Evolutionary conservation across 2,888 invertebrate species (phyloP), one percentile per base, ranked within the genome.

Genomic region (Villa cingulata): DNA sequence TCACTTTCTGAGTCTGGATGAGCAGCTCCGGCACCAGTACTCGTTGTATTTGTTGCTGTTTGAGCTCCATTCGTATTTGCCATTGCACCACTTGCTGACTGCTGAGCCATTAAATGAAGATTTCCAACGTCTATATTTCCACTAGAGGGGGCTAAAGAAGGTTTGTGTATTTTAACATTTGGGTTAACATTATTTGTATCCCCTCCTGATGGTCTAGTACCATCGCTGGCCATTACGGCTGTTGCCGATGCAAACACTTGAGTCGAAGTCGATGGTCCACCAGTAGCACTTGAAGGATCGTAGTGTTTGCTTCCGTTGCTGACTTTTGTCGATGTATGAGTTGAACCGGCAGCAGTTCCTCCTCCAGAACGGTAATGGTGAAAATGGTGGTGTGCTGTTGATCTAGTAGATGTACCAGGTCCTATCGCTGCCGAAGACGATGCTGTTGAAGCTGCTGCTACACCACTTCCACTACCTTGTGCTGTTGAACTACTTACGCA

Each of bases 1-100:
- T 95, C 95, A 57, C 83, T 81, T 62, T 85, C 84, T 29, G 81
- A 81, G 58, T 82, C 81, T 15, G 73, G 59, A 53, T 59, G 58
- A 57, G 69, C 64, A 59, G 66, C 54, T 48, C 49, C 63, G 5
- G 43, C 54, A 20, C 39, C 43, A 5, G 51, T 42, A 9, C 36
- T 45, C 15, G 47, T 45, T 20, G 56, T 47, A 45, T 48, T 50
- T 2, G 23, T 37, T 4, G 43, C 23, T 10, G 46, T 34, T 42
- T 41, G 46, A 29, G 37, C 40, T 9, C 48, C 48, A 37, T 41
- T 48, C 14, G 46, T 51, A 14, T 20, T 44, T 34, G 19, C 43
- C 17, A 45, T 27, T 18, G 45, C 43, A 37, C 65, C 54, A 66
- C 61, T 64, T 47, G 63, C 48, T 32, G 48, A 57, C 63, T 66